Conservation (phyloP, 2,888 invertebrate species). For the Micoletzkya japonica region DNA sequence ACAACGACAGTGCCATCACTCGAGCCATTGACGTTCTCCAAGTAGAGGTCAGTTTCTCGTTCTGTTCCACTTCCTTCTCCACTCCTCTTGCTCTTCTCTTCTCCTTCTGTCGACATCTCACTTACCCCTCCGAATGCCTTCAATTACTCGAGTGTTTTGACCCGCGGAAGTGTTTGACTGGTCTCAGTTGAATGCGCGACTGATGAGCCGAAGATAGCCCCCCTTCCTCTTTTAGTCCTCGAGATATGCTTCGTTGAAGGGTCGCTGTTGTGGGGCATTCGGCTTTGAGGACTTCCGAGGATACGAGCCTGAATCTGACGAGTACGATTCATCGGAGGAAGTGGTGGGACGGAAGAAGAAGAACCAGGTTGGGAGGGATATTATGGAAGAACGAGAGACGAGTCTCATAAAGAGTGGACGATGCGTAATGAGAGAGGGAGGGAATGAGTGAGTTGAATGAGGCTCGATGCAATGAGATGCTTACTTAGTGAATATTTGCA, state of each 20-base stretch:
- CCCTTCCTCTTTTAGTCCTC: slow-evolving; percentile 23
- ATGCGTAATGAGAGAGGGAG: too few species aligned
- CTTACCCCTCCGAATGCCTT: not conserved
- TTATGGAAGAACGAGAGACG: not conserved
- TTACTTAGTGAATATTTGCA: too few species aligned
- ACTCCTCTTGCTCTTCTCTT: not conserved
- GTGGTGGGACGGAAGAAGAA: not conserved
- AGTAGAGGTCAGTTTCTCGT: slow-evolving; percentile 13
- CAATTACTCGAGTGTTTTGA: too few species aligned
- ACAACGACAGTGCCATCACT: slow-evolving; percentile 9
- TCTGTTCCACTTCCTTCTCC: slow-evolving; percentile 4
- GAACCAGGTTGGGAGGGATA: not conserved
- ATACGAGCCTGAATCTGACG: slow-evolving; percentile 16
- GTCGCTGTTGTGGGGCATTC: slow-evolving; percentile 23
- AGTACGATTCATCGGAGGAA: not conserved
- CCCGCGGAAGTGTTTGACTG: not conserved
- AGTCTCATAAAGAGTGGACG: not conserved
- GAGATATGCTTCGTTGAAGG: slow-evolving; percentile 26
- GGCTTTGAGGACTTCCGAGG: slow-evolving; percentile 26
- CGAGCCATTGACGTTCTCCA: slow-evolving; percentile 28
- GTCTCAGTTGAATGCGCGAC: not conserved
- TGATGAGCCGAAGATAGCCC: not conserved
- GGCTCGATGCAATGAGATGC: too few species aligned
- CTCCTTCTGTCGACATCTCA: slow-evolving; percentile 7
- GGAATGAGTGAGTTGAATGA: not conserved